phyloP scores from a whole-genome alignment of 2,113 vertebrate genomes.

The Cebidichthys violaceus region DNA sequence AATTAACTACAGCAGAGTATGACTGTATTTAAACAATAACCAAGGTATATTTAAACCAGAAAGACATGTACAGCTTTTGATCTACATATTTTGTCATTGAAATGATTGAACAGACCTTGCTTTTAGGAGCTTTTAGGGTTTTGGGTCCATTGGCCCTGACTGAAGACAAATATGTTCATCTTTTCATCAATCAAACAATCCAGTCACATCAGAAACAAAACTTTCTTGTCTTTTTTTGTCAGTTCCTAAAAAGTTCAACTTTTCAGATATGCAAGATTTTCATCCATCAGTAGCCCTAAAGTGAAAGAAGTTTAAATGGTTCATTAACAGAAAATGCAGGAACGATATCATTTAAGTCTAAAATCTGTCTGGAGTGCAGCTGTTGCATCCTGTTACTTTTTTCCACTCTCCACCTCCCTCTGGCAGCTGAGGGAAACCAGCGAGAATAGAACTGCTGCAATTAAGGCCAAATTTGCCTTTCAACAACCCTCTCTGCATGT shows the following conservation, averaged over 20 bases:
- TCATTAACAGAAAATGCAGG: neutral
- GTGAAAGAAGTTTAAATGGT: neutral
- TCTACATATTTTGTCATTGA: neutral
- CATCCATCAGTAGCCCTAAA: neutral
- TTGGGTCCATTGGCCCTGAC: neutral
- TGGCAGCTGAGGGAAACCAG: constrained; percentile 46
- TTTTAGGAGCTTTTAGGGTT: neutral
- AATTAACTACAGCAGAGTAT: constrained; percentile 1
- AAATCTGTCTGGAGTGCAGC: constrained; percentile 33
- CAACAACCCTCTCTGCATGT: constrained; percentile 76
- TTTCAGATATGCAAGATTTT: neutral
- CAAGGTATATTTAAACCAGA: neutral
- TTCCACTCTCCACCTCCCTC: constrained; percentile 49
- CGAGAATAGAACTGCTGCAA: constrained; percentile 59
- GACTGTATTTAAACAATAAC: neutral
- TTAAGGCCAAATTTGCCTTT: constrained; percentile 65
- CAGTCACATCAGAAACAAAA: neutral
- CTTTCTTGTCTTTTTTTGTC: neutral
- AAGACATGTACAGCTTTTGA: neutral
- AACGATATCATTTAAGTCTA: neutral
- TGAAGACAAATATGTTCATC: neutral
- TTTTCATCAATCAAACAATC: neutral
- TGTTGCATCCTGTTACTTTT: constrained; percentile 56
- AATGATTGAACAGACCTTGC: neutral
- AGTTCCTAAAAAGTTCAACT: neutral